Base-by-base conservation (phyloP, 2,797 vertebrate species). In the Echiichthys vipera region DNA sequence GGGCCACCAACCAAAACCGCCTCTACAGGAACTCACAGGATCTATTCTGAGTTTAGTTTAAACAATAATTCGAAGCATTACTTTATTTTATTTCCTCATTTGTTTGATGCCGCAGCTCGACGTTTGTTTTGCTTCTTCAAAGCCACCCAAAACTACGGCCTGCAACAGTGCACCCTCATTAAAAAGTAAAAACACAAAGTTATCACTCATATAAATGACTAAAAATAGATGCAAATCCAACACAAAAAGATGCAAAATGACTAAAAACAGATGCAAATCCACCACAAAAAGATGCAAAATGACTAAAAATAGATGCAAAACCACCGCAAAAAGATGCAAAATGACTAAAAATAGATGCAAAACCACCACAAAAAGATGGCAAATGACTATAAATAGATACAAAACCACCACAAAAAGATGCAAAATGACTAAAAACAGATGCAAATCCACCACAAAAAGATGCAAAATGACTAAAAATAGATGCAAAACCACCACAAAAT, bases 1-100 rank as follows among this genome's bases (percentile, higher is more conserved):
- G 83, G n/a, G 69, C 65, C 61, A 40, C 24, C 25, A 40, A 47
- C 36, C 57, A 51, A 15, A n/a, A 43, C 56, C 17, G 58, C 46
- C 17, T 1, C 1, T 14, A 47, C 24, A 36, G 7, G 18, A 20
- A 10, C 30, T 14, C n/a, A 66, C 7, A 18, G 10, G 18, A 13
- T 22, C 25, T 57, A 1, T 9, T 36, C 12, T 14, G 5, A 59
- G 22, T 29, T 29, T 32, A 5, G 17, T 64, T 12, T 30, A 1
- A 15, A 40, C 4, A 22, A 17, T 24, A n/a, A 40, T 17, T 24
- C n/a, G 11, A 7, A 12, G 6, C 3, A 2, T 20, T 5, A n/a
- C 2, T 53, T 51, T 13, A 27, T 1, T 34, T 30, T 2, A n/a
- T 24, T 17, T 37, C 4, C 8, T 25, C 9, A 27, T 27, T 55